These are phyloP conservation scores for Decapterus maruadsi DNA, from an alignment of 2,797 vertebrate species.

Conservation along the genomic window DNA sequence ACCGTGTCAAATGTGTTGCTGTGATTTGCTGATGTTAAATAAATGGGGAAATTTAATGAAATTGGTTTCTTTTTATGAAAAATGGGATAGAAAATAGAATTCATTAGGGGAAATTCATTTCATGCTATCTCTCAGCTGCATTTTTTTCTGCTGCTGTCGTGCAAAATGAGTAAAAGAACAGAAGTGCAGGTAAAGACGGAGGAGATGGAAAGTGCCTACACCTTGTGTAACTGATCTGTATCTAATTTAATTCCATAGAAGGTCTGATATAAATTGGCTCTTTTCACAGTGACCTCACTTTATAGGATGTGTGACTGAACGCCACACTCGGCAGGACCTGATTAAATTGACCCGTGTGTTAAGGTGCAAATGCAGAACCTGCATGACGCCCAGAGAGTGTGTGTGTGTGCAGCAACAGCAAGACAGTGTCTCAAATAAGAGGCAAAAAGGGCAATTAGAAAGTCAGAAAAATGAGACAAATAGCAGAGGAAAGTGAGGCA, in stretches of 20 bases:
- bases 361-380: conserved; percentile 30
- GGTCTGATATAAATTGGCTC: conserved; percentile 48
- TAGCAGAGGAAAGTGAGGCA: conserved; percentile 6
- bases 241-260: conserved; percentile 59
- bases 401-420: background rate
- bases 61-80: conserved; percentile 67
- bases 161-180: conserved; percentile 6
- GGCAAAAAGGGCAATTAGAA: conserved; percentile 47
- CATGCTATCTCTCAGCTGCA: conserved; percentile 9
- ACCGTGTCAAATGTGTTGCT: conserved; percentile 64
- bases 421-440: background rate
- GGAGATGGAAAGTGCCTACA: conserved; percentile 14
- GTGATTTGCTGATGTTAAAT: conserved; percentile 66
- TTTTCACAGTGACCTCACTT: conserved; percentile 62
- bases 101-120: conserved; percentile 54
- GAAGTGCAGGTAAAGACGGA: conserved; percentile 14
- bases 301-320: conserved; percentile 54
- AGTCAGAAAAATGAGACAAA: conserved; percentile 26
- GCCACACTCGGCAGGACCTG: conserved; percentile 39
- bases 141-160: conserved; percentile 20
- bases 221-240: conserved; percentile 40
- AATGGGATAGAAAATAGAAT: conserved; percentile 66
- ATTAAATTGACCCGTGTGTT: conserved; percentile 67
- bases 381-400: background rate
- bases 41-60: conserved; percentile 67